These are phyloP conservation scores for Notamacropus eugenii DNA, from an alignment of 2,797 vertebrate species.

Conservation along the genomic window DNA sequence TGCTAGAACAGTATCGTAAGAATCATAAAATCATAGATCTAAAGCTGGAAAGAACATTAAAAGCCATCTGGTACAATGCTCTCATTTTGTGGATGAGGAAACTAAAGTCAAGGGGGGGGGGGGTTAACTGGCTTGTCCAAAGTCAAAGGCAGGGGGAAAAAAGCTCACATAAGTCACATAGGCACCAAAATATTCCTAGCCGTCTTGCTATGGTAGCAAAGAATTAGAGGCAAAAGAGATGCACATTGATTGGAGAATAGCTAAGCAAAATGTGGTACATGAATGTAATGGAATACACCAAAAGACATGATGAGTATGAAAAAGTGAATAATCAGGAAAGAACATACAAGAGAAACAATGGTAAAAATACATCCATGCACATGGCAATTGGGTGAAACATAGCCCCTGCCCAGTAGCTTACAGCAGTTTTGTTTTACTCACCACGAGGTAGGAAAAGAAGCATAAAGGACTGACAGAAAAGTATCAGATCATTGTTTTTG, in stretches of 20 bases:
- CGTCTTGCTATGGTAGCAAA: background rate
- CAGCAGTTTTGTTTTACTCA: background rate
- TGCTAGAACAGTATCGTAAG: background rate
- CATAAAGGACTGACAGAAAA: background rate
- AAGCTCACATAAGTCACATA: background rate
- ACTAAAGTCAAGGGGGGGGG: background rate
- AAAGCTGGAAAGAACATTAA: background rate
- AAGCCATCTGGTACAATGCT: background rate
- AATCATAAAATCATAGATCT: background rate
- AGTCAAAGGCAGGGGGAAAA: background rate
- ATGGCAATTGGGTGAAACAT: background rate
- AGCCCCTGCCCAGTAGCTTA: background rate
- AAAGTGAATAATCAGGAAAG: background rate
- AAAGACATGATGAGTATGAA: background rate
- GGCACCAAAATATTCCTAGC: background rate
- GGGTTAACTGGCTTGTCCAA: background rate
- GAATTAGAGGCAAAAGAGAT: background rate
- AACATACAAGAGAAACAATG: background rate
- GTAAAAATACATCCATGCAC: background rate
- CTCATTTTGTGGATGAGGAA: background rate
- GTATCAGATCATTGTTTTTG: background rate
- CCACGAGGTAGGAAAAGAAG: background rate
- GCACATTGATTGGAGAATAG: background rate
- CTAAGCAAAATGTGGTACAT: background rate
- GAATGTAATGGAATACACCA: background rate